Evolutionary conservation across 2,797 vertebrate genomes (phyloP), one percentile per base, ranked within the genome.

Genomic region (Gouania willdenowi): DNA sequence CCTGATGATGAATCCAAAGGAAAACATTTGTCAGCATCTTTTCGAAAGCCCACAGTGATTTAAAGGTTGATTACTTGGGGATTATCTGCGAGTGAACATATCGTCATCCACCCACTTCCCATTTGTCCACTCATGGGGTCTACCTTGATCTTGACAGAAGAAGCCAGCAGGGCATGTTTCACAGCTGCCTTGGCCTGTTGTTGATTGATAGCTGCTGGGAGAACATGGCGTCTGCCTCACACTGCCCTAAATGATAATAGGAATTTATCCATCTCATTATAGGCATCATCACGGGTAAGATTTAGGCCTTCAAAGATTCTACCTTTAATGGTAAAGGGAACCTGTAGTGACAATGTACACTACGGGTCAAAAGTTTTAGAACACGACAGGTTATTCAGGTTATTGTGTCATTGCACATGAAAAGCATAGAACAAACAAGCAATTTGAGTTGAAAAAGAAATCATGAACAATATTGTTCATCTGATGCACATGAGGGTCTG

Each of bases 161-260:
- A 64, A 87, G 13, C 83, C 75, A 45, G 78, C 39, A 38, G 85
- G 86, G 16, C 90, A 91, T 2, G 46, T 24, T 39, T 88, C 84
- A 35, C 92, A 92, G 31, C 46, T 76, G 27, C 73, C 64, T 52
- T 90, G 92, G 32, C 90, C 91, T 44, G 81, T 74, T 31, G 77
- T 84, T 1, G 75, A 53, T 35, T 91, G 85, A 79, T 90, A 92
- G 54, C 84, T 87, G 4, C 94, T 92, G 5, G 88, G 88, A 0
- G 81, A 86, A 55, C 90, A 91, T 9, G 51, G 40, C 2, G 37
- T 75, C 66, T 75, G 71, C 36, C 58, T 76, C 35, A 58, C 34
- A 55, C 87, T 89, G 9, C 89, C 89, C 90, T 91, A 50, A 32
- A 73, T n/a, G n/a, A n/a, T n/a, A n/a, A n/a, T n/a, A n/a, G n/a